Percentiles rank a stretch among this genome's conserved stretches.
Conservation (phyloP, 2,797 vertebrate species). For the Etheostoma nigrum region DNA sequence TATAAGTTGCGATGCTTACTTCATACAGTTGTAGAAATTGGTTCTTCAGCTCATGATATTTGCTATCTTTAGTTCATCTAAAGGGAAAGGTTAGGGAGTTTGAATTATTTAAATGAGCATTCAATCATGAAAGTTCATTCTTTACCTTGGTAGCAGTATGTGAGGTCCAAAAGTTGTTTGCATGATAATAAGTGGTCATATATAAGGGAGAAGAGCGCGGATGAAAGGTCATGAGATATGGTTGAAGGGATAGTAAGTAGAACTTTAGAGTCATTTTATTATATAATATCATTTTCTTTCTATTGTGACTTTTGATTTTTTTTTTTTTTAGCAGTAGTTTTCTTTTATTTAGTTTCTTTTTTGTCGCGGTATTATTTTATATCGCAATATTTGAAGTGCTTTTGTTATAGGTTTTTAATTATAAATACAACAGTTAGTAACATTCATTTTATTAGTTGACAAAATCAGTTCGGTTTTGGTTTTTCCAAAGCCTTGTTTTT, state of each 20-base stretch:
- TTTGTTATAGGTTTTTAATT: background rate
- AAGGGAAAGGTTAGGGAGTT: background rate
- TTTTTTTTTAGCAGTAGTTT: background rate
- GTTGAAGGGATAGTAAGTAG: background rate
- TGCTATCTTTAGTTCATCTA: background rate
- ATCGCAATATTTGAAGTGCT: background rate
- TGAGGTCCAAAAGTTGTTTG: background rate
- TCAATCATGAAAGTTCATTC: background rate
- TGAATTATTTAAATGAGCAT: background rate
- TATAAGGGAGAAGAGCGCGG: background rate
- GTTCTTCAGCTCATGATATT: conserved; percentile 16
- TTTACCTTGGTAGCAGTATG: background rate
- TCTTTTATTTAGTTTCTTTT: background rate
- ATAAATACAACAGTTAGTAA: background rate
- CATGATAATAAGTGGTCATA: background rate
- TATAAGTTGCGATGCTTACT: conserved; percentile 3
- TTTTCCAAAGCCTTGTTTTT: background rate
- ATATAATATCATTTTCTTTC: background rate
- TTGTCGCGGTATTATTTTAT: background rate
- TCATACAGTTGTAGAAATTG: conserved; percentile 4
- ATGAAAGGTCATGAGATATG: background rate
- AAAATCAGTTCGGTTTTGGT: background rate
- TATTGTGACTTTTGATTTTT: background rate
- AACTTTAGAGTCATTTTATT: conserved; percentile 1
- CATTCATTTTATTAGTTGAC: background rate